Percentiles rank a stretch among this genome's conserved stretches.
phyloP scores from a whole-genome alignment of 2,888 invertebrate genomes.

The Melanargia galathea region DNA sequence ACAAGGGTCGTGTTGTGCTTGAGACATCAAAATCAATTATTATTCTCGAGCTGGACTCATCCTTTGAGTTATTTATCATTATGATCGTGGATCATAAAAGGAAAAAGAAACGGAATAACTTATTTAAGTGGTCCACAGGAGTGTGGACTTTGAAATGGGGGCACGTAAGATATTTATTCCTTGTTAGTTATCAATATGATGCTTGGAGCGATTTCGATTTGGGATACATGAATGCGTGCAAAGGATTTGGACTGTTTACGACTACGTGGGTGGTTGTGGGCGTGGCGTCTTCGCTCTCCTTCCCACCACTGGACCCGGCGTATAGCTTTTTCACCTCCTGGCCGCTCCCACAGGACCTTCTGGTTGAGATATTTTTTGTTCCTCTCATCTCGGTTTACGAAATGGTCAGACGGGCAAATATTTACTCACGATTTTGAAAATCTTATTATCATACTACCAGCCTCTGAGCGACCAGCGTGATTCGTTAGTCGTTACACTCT shows the following conservation, averaged over 20 bases:
- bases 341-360: slow-evolving; percentile 81
- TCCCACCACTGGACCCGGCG: slow-evolving; percentile 46
- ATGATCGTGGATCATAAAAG: slow-evolving; percentile 79
- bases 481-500: slow-evolving; percentile 29
- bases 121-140: slow-evolving; percentile 64
- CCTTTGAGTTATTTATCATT: slow-evolving; percentile 79
- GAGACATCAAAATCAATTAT: slow-evolving; percentile 82
- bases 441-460: slow-evolving; percentile 73
- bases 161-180: slow-evolving; percentile 54
- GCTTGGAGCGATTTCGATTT: slow-evolving; percentile 80
- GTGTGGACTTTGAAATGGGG: slow-evolving; percentile 54
- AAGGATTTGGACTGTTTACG: slow-evolving; percentile 82
- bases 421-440: slow-evolving; percentile 81
- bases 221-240: slow-evolving; percentile 81
- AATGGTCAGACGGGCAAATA: slow-evolving; percentile 80
- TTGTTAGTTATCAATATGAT: slow-evolving; percentile 50
- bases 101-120: slow-evolving; percentile 74
- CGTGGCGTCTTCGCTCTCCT: slow-evolving; percentile 66
- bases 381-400: slow-evolving; percentile 71
- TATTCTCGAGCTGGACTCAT: slow-evolving; percentile 76
- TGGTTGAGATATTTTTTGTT: slow-evolving; percentile 80
- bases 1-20: slow-evolving; percentile 66
- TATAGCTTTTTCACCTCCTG: slow-evolving; percentile 59
- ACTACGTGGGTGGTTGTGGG: slow-evolving; percentile 82
- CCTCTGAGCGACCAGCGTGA: slow-evolving; percentile 30